Evolutionary conservation across 2,797 vertebrate species (phyloP).

Genomic region (Microctenopoma lineatum): DNA sequence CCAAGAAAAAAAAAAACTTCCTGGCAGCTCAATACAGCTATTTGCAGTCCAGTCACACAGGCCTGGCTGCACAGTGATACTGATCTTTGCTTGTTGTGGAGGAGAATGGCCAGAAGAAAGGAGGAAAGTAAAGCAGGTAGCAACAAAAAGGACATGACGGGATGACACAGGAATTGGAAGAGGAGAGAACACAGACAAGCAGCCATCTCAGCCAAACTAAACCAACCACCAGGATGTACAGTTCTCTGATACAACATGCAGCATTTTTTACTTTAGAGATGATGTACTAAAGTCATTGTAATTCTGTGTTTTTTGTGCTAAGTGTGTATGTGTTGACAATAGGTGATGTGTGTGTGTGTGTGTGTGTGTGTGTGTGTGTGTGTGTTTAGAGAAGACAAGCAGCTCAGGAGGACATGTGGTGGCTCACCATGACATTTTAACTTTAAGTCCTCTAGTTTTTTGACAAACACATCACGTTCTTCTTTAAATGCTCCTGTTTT

Average conservation of each 20-base stretch:
- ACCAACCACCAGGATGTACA: constrained; percentile 61
- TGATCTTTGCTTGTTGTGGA: constrained; percentile 15
- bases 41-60: constrained; percentile 30
- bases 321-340: constrained; percentile 15
- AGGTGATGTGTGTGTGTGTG: constrained; percentile 18
- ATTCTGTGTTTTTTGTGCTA: constrained; percentile 39
- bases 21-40: constrained; percentile 60
- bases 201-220: constrained; percentile 40
- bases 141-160: constrained; percentile 6
- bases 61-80: constrained; percentile 7
- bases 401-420: constrained; percentile 14
- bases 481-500: background rate
- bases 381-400: constrained; percentile 13
- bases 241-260: constrained; percentile 54
- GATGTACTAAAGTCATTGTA: constrained; percentile 43
- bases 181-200: constrained; percentile 19
- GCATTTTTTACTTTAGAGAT: constrained; percentile 51
- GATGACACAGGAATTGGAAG: background rate
- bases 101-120: background rate
- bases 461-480: constrained; percentile 14
- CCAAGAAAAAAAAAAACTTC: constrained; percentile 54
- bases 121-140: background rate
- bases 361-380: constrained; percentile 11
- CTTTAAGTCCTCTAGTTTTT: background rate
- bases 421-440: constrained; percentile 10